These are phyloP conservation scores for Esox niger DNA, from an alignment of 2,113 vertebrate genomes.

Conservation along the genomic window DNA sequence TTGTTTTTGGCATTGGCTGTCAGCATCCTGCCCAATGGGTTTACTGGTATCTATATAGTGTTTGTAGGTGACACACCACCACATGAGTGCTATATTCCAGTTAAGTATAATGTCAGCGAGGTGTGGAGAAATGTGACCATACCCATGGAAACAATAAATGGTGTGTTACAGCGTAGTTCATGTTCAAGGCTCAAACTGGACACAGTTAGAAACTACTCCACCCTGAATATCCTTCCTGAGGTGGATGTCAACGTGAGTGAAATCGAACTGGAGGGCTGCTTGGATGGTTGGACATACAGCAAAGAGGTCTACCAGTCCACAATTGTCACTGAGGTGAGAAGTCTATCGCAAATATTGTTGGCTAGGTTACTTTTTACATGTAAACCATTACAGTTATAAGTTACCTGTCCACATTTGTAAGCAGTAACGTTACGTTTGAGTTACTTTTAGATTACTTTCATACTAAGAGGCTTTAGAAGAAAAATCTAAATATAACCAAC, in stretches of 20 bases:
- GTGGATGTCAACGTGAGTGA: conserved; percentile 59
- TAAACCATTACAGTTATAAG: too few relatives aligned
- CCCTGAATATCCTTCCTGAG: conserved; percentile 30
- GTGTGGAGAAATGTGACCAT: conserved; percentile 57
- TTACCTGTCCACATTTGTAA: too few relatives aligned
- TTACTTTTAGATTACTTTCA: too few relatives aligned
- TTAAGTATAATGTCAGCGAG: conserved; percentile 44
- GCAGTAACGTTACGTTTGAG: too few relatives aligned
- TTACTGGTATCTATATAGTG: conserved; percentile 55
- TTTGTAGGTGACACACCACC: conserved; percentile 60
- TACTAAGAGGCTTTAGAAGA: too few relatives aligned
- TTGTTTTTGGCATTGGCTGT: conserved; percentile 55
- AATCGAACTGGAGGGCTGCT: conserved; percentile 59
- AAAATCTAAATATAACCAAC: too few relatives aligned
- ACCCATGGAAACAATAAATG: conserved; percentile 44
- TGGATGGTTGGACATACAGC: conserved; percentile 69
- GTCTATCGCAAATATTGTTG: too few relatives aligned
- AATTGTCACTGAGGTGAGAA: conserved; percentile 66
- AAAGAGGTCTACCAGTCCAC: conserved; percentile 63
- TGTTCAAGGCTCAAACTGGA: conserved; percentile 60
- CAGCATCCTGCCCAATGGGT: conserved; percentile 67
- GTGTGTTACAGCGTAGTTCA: conserved; percentile 41
- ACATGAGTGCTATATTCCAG: conserved; percentile 62
- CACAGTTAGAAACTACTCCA: conserved; percentile 54
- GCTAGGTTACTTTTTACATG: too few relatives aligned